Base-by-base conservation (phyloP, 2,888 invertebrate species). In the Octonoba sinensis region DNA sequence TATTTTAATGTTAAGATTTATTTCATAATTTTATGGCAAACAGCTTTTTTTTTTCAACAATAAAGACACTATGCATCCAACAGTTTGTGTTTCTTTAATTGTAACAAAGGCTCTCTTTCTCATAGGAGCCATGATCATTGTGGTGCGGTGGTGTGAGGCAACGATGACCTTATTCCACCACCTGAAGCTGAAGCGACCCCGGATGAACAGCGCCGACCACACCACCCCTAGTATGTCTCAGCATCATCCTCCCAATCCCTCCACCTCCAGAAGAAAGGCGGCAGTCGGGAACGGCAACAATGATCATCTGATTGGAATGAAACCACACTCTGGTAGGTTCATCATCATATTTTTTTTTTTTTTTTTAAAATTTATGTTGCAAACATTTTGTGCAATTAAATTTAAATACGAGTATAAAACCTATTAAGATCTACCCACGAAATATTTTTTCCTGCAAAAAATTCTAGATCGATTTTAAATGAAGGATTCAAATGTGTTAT, bases 81-180 rank as follows among this genome's bases (percentile, higher is more conserved):
- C n/a, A n/a, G n/a, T n/a, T n/a, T n/a, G n/a, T n/a, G n/a, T n/a
- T n/a, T n/a, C 27, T 2, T 27, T 36, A 36, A 11, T 36, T 36
- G 1, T 36, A 8, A 6, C 36, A 11, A 36, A 36, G 3, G 6
- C 36, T 71, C 54, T 65, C 24, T 36, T 27, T 22, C n/a, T 62
- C 54, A 0, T 76, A 84, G 84, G 77, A 84, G 75, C 81, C 70
- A 84, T 84, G 84, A 82, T 82, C 66, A 77, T 70, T 60, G 65
- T 76, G 64, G 65, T 64, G 64, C 56, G 74, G 81, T 74, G 77
- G 84, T 84, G 83, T 76, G 66, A 67, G 75, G 56, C 54, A 77
- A 84, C 70, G 75, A 84, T 84, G 84, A 84, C 83, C 81, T 64
- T 84, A 71, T 84, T 84, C 65, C 84, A 84, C 75, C 74, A 84